Evolutionary conservation across 2,888 invertebrate species (phyloP).

Genomic region (Ophion ellenae): DNA sequence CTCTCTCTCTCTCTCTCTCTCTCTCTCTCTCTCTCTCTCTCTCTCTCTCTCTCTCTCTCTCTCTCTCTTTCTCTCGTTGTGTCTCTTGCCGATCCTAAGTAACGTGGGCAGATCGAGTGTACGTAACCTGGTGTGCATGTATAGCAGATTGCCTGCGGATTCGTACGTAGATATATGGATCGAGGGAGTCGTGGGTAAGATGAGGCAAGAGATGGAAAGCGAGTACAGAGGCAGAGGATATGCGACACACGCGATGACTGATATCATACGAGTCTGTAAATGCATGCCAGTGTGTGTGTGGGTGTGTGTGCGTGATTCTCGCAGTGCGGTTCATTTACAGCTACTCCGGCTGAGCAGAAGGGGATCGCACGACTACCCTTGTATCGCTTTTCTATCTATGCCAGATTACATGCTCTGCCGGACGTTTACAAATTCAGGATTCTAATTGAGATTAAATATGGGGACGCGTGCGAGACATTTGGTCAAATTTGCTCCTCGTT

Average conservation of each 20-base stretch:
- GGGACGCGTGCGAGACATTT: background rate
- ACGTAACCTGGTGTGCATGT: conserved; percentile 35
- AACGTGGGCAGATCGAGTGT: conserved; percentile 60
- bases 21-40: conserved; percentile 1
- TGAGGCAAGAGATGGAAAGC: conserved; percentile 55
- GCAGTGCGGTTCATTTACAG: conserved; percentile 80
- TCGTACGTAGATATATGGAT: conserved; percentile 41
- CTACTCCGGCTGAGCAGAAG: conserved; percentile 68
- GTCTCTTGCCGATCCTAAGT: conserved; percentile 14
- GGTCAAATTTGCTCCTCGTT: background rate
- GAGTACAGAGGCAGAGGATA: conserved; percentile 52
- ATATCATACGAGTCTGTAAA: conserved; percentile 46
- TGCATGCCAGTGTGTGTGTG: background rate
- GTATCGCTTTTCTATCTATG: conserved; percentile 35
- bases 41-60: conserved; percentile 15
- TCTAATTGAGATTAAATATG: background rate
- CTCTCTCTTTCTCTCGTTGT: conserved; percentile 20
- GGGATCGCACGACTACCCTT: conserved; percentile 65
- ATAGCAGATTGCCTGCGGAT: conserved; percentile 6
- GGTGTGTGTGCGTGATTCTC: conserved; percentile 19
- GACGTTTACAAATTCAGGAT: conserved; percentile 23
- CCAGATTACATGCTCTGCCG: conserved; percentile 21
- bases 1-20: background rate
- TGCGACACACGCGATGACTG: conserved; percentile 67
- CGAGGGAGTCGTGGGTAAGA: conserved; percentile 49